Conservation (phyloP, 2,888 invertebrate genomes). For the Synanthedon andrenaeformis region DNA sequence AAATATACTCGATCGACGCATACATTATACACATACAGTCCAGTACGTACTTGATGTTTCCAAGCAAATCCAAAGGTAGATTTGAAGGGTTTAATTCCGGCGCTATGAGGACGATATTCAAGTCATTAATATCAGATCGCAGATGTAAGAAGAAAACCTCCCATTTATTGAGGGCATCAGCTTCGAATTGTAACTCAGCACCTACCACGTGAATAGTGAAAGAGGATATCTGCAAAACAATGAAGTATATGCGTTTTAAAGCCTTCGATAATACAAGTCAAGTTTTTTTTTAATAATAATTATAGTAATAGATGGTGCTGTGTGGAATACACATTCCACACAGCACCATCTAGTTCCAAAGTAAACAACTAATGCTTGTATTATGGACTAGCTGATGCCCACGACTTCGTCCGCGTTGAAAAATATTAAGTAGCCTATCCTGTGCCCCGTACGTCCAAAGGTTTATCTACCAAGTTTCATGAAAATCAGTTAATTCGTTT, state of each 20-base stretch:
- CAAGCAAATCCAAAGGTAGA: constrained; percentile 67
- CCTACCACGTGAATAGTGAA: constrained; percentile 70
- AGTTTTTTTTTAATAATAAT: not conserved
- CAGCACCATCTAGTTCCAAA: too few relatives aligned
- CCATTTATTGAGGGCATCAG: constrained; percentile 76
- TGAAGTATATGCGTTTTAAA: not conserved
- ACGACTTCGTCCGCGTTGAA: too few relatives aligned
- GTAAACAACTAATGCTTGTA: too few relatives aligned
- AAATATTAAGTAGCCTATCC: too few relatives aligned
- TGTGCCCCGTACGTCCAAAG: too few relatives aligned
- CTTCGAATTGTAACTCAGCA: constrained; percentile 80
- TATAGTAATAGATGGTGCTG: too few relatives aligned
- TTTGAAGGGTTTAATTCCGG: constrained; percentile 73
- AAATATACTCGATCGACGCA: too few relatives aligned
- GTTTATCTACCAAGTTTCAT: too few relatives aligned
- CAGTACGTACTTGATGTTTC: constrained; percentile 60
- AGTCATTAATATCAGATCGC: constrained; percentile 61
- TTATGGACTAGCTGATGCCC: too few relatives aligned
- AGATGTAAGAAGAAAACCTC: constrained; percentile 77
- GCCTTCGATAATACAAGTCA: not conserved
- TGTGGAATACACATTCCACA: too few relatives aligned
- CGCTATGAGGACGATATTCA: constrained; percentile 74
- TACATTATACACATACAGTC: too few relatives aligned
- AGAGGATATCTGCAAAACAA: constrained; percentile 26
- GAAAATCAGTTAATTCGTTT: too few relatives aligned